Evolutionary conservation across 2,113 vertebrate species (phyloP).

Genomic region (Hippocampus mohnikei): DNA sequence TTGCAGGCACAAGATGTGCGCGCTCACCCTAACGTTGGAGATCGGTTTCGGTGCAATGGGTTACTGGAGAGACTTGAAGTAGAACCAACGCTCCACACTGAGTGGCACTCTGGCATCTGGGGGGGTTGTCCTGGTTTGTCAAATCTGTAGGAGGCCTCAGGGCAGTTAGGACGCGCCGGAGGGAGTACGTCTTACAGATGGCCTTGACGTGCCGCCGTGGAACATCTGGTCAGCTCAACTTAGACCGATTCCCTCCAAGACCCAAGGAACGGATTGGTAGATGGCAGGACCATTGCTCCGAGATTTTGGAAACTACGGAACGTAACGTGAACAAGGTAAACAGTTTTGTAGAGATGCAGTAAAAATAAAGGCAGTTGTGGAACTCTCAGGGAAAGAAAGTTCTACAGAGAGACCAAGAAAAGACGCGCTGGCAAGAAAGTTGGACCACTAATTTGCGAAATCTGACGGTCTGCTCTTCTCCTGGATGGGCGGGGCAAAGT

Average conservation of each 20-base stretch:
- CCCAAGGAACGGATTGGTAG: background rate
- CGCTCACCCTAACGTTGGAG: too few relatives aligned
- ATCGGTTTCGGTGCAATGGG: too few relatives aligned
- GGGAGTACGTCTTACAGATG: background rate
- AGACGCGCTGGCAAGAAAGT: background rate
- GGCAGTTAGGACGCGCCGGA: background rate
- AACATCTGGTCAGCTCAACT: background rate
- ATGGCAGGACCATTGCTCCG: background rate
- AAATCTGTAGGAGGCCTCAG: background rate
- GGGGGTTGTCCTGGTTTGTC: background rate
- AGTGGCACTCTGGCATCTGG: background rate
- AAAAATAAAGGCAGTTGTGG: background rate
- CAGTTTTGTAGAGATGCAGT: background rate
- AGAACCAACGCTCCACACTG: background rate
- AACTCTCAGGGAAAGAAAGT: background rate
- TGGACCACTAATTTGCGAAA: background rate
- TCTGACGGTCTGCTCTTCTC: conserved; percentile 1
- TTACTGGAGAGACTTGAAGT: too few relatives aligned
- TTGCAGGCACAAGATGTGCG: too few relatives aligned
- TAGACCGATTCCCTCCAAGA: background rate
- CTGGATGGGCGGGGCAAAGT: background rate
- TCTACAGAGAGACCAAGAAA: background rate
- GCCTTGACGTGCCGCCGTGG: background rate
- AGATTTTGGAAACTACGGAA: background rate
- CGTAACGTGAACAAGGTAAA: background rate